Conservation (phyloP, 92 coral and sea anemone genomes). For the Paragorgia papillata region DNA sequence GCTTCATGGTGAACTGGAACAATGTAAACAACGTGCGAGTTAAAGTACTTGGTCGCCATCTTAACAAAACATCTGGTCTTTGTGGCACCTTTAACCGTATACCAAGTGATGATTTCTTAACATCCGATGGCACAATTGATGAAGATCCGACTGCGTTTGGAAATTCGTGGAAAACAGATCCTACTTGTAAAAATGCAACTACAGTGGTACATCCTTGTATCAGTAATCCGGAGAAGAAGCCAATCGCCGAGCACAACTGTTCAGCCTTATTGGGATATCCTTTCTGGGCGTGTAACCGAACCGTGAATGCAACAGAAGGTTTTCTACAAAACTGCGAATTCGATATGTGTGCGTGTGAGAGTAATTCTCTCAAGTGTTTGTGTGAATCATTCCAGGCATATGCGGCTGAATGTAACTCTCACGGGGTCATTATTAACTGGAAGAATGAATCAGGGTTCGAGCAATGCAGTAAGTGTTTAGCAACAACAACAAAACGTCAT, state of each 20-base stretch:
- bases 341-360: conserved; percentile 22
- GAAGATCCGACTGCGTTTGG: conserved; percentile 15
- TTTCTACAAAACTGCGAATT: neutral
- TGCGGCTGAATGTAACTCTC: conserved; percentile 7
- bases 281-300: neutral
- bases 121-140: neutral
- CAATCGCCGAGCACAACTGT: conserved; percentile 5
- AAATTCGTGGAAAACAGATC: conserved; percentile 38
- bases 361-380: neutral
- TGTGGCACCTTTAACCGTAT: conserved; percentile 19
- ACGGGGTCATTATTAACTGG: neutral
- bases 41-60: conserved; percentile 2
- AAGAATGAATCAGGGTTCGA: neutral
- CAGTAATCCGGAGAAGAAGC: neutral
- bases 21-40: conserved; percentile 21
- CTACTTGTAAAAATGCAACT: conserved; percentile 24
- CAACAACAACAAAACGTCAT: too few species aligned
- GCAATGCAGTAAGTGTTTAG: neutral
- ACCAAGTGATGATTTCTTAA: conserved; percentile 11
- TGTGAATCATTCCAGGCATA: conserved; percentile 14
- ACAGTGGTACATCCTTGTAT: conserved; percentile 6
- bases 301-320: conserved; percentile 19
- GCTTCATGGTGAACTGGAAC: conserved; percentile 6
- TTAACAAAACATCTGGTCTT: conserved; percentile 15
- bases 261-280: conserved; percentile 3